phyloP scores from a whole-genome alignment of 2,888 invertebrate species.

The Diabrotica balteata region DNA sequence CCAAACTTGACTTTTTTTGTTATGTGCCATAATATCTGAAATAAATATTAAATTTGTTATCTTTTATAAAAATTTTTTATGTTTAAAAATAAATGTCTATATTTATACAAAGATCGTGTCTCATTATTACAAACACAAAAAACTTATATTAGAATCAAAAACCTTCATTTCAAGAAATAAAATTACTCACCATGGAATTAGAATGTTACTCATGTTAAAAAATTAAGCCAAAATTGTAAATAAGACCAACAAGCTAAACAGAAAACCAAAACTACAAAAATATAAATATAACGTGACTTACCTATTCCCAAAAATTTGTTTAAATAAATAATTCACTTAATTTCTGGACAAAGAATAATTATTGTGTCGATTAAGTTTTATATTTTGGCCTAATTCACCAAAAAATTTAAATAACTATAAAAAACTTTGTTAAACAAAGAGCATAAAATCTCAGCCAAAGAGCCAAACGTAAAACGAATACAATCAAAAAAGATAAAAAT shows the following conservation, averaged over 20 bases:
- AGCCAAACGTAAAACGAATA: too few relatives aligned
- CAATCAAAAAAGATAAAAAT: too few relatives aligned
- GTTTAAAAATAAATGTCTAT: neutral
- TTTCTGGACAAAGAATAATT: neutral
- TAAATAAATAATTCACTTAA: neutral
- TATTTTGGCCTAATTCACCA: too few relatives aligned
- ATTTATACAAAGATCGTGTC: neutral
- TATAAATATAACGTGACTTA: neutral
- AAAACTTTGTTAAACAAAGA: too few relatives aligned
- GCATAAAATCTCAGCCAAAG: too few relatives aligned
- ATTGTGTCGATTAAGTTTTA: neutral
- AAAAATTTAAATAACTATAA: too few relatives aligned
- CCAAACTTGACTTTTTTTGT: conserved; percentile 5
- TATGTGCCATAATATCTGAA: conserved; percentile 4
- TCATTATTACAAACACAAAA: neutral
- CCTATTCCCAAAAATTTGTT: neutral
- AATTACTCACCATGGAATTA: neutral
- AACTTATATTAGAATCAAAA: neutral
- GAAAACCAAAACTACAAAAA: neutral
- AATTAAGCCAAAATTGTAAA: neutral
- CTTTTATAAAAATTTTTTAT: neutral
- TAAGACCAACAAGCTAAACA: neutral
- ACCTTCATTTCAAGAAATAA: neutral
- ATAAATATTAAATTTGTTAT: neutral
- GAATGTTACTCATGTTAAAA: neutral